Conservation (phyloP, 2,888 invertebrate species). For the Abrostola tripartita region DNA sequence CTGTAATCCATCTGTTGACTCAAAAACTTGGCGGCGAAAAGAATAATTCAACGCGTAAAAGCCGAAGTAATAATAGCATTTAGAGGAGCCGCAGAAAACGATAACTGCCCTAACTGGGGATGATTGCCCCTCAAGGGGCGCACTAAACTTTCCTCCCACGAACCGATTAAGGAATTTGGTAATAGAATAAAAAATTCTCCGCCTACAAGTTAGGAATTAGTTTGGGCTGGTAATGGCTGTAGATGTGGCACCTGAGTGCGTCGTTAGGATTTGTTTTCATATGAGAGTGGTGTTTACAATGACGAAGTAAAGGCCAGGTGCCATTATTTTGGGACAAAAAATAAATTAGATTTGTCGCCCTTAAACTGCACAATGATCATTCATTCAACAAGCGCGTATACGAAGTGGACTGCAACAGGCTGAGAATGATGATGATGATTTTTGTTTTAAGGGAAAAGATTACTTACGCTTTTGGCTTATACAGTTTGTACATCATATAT, state of each 20-base stretch:
- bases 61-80: slow-evolving; percentile 57
- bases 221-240: slow-evolving; percentile 31
- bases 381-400: too few species aligned
- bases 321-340: too few species aligned
- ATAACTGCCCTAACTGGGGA: slow-evolving; percentile 61
- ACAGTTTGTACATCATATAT: too few species aligned
- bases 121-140: slow-evolving; percentile 61
- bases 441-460: too few species aligned
- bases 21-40: slow-evolving; percentile 50
- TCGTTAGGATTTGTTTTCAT: slow-evolving; percentile 23
- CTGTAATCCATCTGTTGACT: slow-evolving; percentile 56
- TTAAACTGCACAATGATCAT: too few species aligned
- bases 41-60: slow-evolving; percentile 57
- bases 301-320: not conserved
- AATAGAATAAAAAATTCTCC: slow-evolving; percentile 64
- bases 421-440: too few species aligned
- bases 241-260: slow-evolving; percentile 26
- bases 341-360: too few species aligned
- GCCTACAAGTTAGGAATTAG: slow-evolving; percentile 43
- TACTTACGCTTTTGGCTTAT: too few species aligned
- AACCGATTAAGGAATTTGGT: slow-evolving; percentile 61
- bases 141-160: slow-evolving; percentile 49
- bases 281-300: slow-evolving; percentile 3
- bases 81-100: slow-evolving; percentile 54
- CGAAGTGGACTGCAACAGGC: too few species aligned